These are phyloP conservation scores for Plectrocnemia conspersa DNA, from an alignment of 1,140 invertebrate genomes.

Conservation along the genomic window DNA sequence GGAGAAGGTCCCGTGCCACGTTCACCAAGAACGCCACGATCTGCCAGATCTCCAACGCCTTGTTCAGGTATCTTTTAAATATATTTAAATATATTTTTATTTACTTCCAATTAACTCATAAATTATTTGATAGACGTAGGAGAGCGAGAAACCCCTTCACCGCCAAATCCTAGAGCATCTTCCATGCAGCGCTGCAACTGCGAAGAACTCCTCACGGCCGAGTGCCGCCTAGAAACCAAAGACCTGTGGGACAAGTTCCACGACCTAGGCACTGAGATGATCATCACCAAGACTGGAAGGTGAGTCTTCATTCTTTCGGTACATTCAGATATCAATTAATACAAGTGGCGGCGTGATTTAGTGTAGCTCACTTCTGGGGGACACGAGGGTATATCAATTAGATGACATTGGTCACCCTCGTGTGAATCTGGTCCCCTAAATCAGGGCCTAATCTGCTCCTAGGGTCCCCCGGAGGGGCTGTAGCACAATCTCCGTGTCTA, in stretches of 20 bases:
- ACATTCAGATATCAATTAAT: too few species aligned
- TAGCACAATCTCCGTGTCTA: conserved; percentile 34
- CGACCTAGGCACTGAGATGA: conserved; percentile 94
- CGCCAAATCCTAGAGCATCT: conserved; percentile 38
- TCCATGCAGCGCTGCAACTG: conserved; percentile 60
- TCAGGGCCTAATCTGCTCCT: conserved; percentile 17
- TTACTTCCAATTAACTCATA: neutral
- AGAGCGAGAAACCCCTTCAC: conserved; percentile 48
- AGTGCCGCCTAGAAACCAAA: conserved; percentile 91
- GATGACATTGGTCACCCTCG: conserved; percentile 15
- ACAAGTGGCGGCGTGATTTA: too few species aligned
- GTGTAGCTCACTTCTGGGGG: too few species aligned
- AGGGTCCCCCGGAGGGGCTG: neutral
- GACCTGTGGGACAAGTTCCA: conserved; percentile 93
- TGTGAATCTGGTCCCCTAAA: neutral
- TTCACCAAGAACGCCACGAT: conserved; percentile 41
- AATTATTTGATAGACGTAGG: conserved; percentile 41
- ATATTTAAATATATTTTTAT: neutral
- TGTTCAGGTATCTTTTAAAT: conserved; percentile 46
- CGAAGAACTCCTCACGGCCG: conserved; percentile 78
- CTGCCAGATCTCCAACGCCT: conserved; percentile 40
- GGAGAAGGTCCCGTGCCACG: conserved; percentile 39
- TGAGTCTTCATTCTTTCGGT: conserved; percentile 50
- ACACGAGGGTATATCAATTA: conserved; percentile 35
- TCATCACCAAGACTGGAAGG: conserved; percentile 96